Conservation (phyloP, 2,888 invertebrate genomes). For the Sericinus montela region DNA sequence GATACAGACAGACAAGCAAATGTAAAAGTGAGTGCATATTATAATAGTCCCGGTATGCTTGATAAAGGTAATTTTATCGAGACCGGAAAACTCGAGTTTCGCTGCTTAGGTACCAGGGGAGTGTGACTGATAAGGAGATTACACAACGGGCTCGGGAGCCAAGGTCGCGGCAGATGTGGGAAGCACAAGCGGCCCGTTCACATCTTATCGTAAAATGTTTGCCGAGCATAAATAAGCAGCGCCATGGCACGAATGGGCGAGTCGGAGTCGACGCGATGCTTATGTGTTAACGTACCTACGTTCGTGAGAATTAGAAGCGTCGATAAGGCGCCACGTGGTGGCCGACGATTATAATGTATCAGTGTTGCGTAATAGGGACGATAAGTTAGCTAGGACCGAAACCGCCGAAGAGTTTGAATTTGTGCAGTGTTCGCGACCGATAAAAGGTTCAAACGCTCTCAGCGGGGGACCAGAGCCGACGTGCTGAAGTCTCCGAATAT, state of each 20-base stretch:
- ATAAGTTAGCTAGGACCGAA: neutral
- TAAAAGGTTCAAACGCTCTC: neutral
- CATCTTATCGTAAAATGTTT: slow-evolving; percentile 67
- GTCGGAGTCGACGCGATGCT: slow-evolving; percentile 32
- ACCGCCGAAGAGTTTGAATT: neutral
- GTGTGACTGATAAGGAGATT: slow-evolving; percentile 72
- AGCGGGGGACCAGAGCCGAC: neutral
- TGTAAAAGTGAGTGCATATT: slow-evolving; percentile 30
- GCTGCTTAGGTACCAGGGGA: slow-evolving; percentile 51
- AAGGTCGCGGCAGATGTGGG: slow-evolving; percentile 77
- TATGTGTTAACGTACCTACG: slow-evolving; percentile 67
- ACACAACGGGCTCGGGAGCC: slow-evolving; percentile 65
- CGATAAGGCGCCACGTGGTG: slow-evolving; percentile 62
- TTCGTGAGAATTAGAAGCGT: slow-evolving; percentile 54
- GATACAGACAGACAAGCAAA: slow-evolving; percentile 40
- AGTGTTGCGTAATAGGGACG: neutral
- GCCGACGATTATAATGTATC: slow-evolving; percentile 28
- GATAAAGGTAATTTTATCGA: slow-evolving; percentile 43
- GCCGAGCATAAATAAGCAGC: slow-evolving; percentile 66
- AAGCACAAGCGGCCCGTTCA: slow-evolving; percentile 70
- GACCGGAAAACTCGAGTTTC: slow-evolving; percentile 70
- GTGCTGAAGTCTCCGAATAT: neutral
- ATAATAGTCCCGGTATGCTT: slow-evolving; percentile 1
- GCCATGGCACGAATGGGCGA: slow-evolving; percentile 23
- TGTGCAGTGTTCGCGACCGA: neutral